Conservation (phyloP, 1,140 invertebrate genomes). For the Drosophila orena region DNA sequence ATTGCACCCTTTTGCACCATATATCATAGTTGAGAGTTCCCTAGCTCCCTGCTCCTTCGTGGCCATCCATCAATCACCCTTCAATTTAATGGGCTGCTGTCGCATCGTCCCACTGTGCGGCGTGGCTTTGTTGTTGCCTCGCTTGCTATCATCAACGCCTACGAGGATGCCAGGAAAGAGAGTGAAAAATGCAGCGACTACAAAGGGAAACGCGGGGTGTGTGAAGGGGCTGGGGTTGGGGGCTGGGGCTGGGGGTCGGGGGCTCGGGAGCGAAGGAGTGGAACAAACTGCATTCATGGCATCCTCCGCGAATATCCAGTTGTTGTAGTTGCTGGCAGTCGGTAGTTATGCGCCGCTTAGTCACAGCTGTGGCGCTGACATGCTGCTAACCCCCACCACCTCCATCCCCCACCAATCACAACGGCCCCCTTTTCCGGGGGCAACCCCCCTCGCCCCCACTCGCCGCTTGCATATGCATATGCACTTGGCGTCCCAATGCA, state of each 20-base stretch:
- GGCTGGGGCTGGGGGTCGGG: too few species aligned
- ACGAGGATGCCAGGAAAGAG: constrained; percentile 63
- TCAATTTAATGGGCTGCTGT: not conserved
- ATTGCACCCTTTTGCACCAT: not conserved
- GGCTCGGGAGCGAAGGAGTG: constrained; percentile 11
- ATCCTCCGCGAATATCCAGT: constrained; percentile 44
- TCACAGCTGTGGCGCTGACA: constrained; percentile 80
- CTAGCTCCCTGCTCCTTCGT: constrained; percentile 18
- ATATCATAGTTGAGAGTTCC: constrained; percentile 12
- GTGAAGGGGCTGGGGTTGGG: not conserved
- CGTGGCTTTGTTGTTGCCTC: constrained; percentile 36
- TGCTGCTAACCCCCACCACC: constrained; percentile 9
- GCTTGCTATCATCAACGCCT: constrained; percentile 77
- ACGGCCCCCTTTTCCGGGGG: not conserved
- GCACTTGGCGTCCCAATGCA: constrained; percentile 50
- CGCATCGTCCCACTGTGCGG: constrained; percentile 51
- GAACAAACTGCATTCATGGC: constrained; percentile 48
- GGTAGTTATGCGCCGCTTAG: constrained; percentile 80
- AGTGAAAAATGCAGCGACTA: constrained; percentile 51
- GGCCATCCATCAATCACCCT: constrained; percentile 32
- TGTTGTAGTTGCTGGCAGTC: constrained; percentile 55
- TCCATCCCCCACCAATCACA: not conserved
- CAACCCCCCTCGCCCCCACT: not conserved
- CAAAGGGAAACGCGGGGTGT: constrained; percentile 40
- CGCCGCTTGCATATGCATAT: constrained; percentile 67